Percentiles rank a stretch among this genome's conserved stretches.
Evolutionary conservation across 2,113 vertebrate genomes (phyloP).

Genomic region (Mobula hypostoma): DNA sequence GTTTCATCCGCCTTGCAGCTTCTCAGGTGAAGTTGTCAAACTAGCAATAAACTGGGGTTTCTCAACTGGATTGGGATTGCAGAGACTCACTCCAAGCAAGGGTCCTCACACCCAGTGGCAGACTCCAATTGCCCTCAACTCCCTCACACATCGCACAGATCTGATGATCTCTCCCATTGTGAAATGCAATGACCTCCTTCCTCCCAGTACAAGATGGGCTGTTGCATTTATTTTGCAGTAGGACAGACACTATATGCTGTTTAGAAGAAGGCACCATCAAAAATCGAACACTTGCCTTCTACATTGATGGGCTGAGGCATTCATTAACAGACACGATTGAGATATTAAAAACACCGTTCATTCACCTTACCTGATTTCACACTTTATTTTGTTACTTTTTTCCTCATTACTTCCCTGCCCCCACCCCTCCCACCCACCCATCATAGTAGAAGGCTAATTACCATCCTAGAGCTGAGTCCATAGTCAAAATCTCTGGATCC

Average conservation of each 20-base stretch:
- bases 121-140: not conserved
- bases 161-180: too few relatives aligned
- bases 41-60: not conserved
- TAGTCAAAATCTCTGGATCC: constrained; percentile 25
- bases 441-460: constrained; percentile 23
- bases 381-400: constrained; percentile 3
- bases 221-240: not conserved
- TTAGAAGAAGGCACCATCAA: not conserved
- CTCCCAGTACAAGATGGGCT: not conserved
- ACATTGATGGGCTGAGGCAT: not conserved
- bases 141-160: not conserved
- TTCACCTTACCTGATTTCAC: constrained; percentile 4
- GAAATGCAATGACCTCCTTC: not conserved
- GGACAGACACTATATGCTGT: not conserved
- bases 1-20: not conserved
- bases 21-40: not conserved
- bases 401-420: not conserved
- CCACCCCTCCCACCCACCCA: not conserved
- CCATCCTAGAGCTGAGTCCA: not conserved
- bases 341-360: constrained; percentile 31
- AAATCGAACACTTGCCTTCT: not conserved
- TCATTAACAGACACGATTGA: not conserved
- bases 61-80: not conserved
- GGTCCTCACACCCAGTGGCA: not conserved
- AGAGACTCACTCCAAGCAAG: not conserved